Percentiles rank a stretch among this genome's conserved stretches.
Evolutionary conservation across 2,797 vertebrate genomes (phyloP).

Genomic region (Esox masquinongy): DNA sequence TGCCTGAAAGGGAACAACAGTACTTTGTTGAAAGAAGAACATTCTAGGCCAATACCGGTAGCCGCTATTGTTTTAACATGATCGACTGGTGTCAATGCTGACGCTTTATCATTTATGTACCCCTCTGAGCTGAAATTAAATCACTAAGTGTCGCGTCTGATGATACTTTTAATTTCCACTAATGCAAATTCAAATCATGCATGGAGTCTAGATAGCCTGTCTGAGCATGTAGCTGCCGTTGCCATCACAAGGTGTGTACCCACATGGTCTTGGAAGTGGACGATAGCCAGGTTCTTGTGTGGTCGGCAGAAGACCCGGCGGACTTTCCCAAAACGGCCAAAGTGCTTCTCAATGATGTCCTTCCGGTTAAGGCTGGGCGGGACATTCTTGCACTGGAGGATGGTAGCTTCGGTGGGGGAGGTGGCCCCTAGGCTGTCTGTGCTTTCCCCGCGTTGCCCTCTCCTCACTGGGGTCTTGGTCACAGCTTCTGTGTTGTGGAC

Average conservation of each 20-base stretch:
- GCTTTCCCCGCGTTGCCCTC: conserved; percentile 70
- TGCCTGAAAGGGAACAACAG: conserved; percentile 69
- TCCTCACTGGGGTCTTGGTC: conserved; percentile 41
- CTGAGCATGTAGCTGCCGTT: not conserved
- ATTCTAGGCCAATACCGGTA: too few species aligned
- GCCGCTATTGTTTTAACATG: too few species aligned
- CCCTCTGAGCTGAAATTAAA: too few species aligned
- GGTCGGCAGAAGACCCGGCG: conserved; percentile 75
- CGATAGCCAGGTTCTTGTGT: conserved; percentile 76
- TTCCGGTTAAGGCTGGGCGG: conserved; percentile 81
- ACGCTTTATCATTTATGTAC: too few species aligned
- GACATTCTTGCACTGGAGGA: conserved; percentile 83
- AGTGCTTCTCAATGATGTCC: conserved; percentile 80
- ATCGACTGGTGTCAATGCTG: too few species aligned
- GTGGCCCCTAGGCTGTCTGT: conserved; percentile 68
- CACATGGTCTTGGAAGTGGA: conserved; percentile 90
- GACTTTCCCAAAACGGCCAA: conserved; percentile 83
- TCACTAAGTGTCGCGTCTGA: too few species aligned
- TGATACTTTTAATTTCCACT: too few species aligned
- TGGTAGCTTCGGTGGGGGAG: conserved; percentile 71
- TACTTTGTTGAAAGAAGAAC: not conserved
- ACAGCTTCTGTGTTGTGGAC: conserved; percentile 28
- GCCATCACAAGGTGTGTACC: conserved; percentile 54
- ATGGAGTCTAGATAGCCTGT: not conserved
- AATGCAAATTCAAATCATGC: too few species aligned